A percentile compares a stretch with the other conserved stretches of the same genome.
Evolutionary conservation across 2,113 vertebrate genomes (phyloP).

Genomic region (Probosciger aterrimus): DNA sequence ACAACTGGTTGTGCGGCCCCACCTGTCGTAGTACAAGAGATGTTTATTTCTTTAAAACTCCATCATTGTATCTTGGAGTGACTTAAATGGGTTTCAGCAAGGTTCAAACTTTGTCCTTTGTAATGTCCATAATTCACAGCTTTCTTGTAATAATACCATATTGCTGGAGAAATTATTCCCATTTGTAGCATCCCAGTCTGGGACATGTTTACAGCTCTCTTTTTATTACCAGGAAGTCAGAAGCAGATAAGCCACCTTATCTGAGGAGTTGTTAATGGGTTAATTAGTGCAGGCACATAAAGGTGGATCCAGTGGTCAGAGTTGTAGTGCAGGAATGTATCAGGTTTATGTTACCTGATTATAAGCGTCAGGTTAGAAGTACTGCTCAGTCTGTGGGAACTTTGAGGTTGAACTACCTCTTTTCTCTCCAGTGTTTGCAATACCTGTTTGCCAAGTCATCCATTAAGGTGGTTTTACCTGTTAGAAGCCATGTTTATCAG

Average conservation of each 20-base stretch:
- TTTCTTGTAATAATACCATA: not conserved
- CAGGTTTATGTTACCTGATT: not conserved
- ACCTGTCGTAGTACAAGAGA: not conserved
- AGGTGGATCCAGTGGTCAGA: not conserved
- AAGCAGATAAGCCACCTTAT: not conserved
- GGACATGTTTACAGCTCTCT: not conserved
- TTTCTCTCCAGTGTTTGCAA: not conserved
- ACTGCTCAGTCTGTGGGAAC: not conserved
- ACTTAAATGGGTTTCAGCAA: not conserved
- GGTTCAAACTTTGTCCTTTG: not conserved
- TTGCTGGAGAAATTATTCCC: not conserved
- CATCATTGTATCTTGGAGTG: not conserved
- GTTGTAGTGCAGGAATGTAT: not conserved
- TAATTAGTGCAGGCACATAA: conserved; percentile 7
- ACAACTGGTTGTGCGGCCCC: not conserved
- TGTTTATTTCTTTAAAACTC: not conserved
- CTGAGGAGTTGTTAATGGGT: conserved; percentile 18
- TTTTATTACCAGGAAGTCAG: not conserved
- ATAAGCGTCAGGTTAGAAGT: not conserved
- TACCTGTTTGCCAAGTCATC: not conserved
- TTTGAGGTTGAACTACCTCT: not conserved
- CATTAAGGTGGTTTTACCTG: not conserved
- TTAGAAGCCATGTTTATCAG: not conserved
- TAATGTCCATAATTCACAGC: not conserved
- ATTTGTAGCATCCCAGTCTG: not conserved